Conservation (phyloP, 2,888 invertebrate genomes). For the Agonopterix arenella region DNA sequence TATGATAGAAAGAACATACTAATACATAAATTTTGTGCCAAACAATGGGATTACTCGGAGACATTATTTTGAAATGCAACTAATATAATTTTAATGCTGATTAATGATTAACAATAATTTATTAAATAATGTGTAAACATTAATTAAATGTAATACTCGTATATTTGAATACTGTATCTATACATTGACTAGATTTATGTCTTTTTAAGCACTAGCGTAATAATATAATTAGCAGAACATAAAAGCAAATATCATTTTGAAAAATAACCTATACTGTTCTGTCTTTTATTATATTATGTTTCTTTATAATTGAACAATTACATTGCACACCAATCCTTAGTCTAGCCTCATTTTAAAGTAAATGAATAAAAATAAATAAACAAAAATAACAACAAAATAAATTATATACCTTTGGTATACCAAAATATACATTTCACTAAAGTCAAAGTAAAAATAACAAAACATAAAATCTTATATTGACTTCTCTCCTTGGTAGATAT, state of each 20-base stretch:
- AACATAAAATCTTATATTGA: background rate
- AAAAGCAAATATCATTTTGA: too few species aligned
- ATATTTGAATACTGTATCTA: conserved; percentile 8
- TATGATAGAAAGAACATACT: too few species aligned
- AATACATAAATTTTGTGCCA: too few species aligned
- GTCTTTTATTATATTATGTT: too few species aligned
- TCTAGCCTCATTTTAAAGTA: conserved; percentile 8
- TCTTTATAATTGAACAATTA: conserved; percentile 18
- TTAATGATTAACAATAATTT: background rate
- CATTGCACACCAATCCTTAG: conserved; percentile 16
- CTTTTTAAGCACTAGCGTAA: background rate
- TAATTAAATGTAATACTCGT: background rate
- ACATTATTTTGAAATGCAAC: too few species aligned
- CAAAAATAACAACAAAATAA: conserved; percentile 2
- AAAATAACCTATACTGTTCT: too few species aligned
- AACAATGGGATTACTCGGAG: too few species aligned
- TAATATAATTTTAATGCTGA: too few species aligned
- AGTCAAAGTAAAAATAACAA: background rate
- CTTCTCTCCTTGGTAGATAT: too few species aligned
- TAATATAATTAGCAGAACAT: too few species aligned
- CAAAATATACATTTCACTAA: background rate
- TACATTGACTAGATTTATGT: conserved; percentile 36
- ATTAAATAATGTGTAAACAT: too few species aligned
- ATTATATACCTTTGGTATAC: conserved; percentile 6
- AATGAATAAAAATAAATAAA: conserved; percentile 13